Evolutionary conservation across 2,113 vertebrate species (phyloP), one percentile per base, ranked within the genome.

Genomic region (Pluvialis apricaria): DNA sequence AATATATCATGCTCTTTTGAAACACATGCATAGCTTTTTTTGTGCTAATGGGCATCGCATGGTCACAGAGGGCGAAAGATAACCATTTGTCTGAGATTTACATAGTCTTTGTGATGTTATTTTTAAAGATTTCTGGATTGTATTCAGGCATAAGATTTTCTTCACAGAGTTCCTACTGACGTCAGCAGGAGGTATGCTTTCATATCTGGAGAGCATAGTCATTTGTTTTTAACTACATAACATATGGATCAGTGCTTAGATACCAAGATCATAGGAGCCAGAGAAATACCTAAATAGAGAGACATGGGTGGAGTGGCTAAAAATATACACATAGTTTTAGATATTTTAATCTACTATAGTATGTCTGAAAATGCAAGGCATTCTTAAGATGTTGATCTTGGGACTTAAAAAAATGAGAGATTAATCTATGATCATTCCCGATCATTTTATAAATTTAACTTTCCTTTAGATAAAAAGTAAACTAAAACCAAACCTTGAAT

Each of bases 381-480:
- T 90, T 80, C 60, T 61, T 68, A 49, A 89, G 28, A 76, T 77
- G 28, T 71, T 77, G 49, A 45, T 76, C 38, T 90, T 93, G 44
- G 42, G 60, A n/a, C 26, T 36, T 76, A 25, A 21, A 78, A 72
- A 81, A 84, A 44, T 64, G 20, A 55, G 15, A 38, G 42, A 78
- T 69, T 85, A 49, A 42, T 54, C 36, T 57, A 18, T 44, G 47
- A 45, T 84, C 42, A 58, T 91, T 94, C 60, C 34, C 5, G 73
- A 18, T 95, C 9, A 70, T 9, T 92, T 97, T 88, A 81, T 79
- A 93, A 88, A 93, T 94, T 61, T 28, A 91, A 25, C 29, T 69
- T 88, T 86, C 72, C 26, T 92, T 83, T 65, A 24, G 26, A 49
- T 55, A 22, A 94, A 93, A 83, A 51, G 28, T 15, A 15, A 73